These are phyloP conservation scores for Spermophilus dauricus DNA, from an alignment of 2,113 vertebrate species.

Conservation along the genomic window DNA sequence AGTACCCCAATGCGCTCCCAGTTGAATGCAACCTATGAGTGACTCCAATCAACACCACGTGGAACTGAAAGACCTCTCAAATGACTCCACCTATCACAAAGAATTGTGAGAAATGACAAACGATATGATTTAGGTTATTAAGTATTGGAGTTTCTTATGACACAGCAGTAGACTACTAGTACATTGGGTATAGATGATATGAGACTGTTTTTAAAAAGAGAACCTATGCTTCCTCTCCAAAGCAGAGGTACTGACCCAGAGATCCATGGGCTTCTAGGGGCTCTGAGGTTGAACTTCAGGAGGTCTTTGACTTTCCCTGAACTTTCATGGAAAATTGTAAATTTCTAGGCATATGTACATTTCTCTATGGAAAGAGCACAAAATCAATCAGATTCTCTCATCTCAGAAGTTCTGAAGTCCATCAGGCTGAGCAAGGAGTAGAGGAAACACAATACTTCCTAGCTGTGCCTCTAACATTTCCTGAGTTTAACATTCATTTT, in stretches of 20 bases:
- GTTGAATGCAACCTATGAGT: background rate
- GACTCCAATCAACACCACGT: background rate
- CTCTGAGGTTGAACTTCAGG: background rate
- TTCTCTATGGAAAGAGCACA: slow-evolving; percentile 4
- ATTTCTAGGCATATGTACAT: background rate
- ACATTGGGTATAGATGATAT: background rate
- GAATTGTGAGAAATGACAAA: background rate
- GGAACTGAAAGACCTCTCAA: background rate
- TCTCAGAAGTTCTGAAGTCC: background rate
- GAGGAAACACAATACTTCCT: background rate
- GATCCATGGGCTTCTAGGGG: background rate
- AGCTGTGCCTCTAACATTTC: background rate
- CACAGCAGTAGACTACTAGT: background rate
- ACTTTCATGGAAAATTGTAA: background rate
- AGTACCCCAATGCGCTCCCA: background rate
- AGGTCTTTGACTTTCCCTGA: background rate
- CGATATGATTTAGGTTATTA: background rate
- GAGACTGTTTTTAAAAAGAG: background rate
- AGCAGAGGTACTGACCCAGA: background rate
- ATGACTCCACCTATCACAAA: background rate
- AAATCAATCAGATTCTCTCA: background rate
- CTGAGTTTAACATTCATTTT: background rate
- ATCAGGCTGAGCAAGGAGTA: background rate
- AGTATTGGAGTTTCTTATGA: background rate
- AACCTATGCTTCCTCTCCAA: background rate